Percentiles rank a stretch among this genome's conserved stretches.
These are phyloP conservation scores for Calephelis nemesis DNA, from an alignment of 1,140 invertebrate species.

Conservation along the genomic window DNA sequence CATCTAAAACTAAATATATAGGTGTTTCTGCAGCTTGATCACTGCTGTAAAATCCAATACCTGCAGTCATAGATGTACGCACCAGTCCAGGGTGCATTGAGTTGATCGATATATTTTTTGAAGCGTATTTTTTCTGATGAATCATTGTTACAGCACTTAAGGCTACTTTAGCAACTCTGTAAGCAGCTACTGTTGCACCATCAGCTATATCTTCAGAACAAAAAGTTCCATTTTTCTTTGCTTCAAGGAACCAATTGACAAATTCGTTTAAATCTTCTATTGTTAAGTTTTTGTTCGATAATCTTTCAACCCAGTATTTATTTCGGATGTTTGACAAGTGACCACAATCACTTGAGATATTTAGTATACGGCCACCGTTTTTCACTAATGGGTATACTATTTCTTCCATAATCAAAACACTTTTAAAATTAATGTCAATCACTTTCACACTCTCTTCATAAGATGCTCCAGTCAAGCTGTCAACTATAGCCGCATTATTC, in stretches of 20 bases:
- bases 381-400: no score
- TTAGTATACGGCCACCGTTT: slow-evolving; percentile 76
- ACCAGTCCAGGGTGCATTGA: slow-evolving; percentile 84
- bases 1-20: slow-evolving; percentile 21
- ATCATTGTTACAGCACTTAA: no score
- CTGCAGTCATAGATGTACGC: slow-evolving; percentile 85
- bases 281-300: slow-evolving; percentile 77
- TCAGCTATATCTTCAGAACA: no score
- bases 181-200: no score
- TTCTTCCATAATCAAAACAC: slow-evolving; percentile 81
- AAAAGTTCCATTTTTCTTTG: no score
- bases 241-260: no score
- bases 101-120: slow-evolving; percentile 83
- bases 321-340: slow-evolving; percentile 76
- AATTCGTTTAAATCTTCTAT: no score
- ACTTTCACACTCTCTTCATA: background rate
- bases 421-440: slow-evolving; percentile 84
- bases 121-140: no score
- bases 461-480: no score
- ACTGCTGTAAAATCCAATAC: slow-evolving; percentile 82
- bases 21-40: slow-evolving; percentile 80
- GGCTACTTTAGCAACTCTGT: no score
- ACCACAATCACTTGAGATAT: slow-evolving; percentile 77
- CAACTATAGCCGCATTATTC: no score
- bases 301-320: slow-evolving; percentile 73